Evolutionary conservation across 2,797 vertebrate species (phyloP).

Genomic region (Gallinago solitaria): DNA sequence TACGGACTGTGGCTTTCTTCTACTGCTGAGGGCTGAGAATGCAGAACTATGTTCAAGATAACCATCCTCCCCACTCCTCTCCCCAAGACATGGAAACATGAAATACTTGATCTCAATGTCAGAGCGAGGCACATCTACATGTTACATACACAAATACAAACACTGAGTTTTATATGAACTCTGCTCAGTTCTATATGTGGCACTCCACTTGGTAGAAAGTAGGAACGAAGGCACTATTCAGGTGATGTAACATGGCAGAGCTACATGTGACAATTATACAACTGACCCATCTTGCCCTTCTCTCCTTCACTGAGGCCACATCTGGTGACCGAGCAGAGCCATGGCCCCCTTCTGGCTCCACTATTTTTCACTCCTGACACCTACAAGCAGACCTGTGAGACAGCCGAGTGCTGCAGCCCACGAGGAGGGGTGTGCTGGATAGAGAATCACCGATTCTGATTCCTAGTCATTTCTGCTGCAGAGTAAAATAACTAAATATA

Average conservation of each 20-base stretch:
- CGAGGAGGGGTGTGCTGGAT: rapidly evolving
- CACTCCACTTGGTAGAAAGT: not conserved
- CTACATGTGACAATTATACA: not conserved
- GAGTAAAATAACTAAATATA: not conserved
- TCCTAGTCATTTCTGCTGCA: not conserved
- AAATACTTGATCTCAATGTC: not conserved
- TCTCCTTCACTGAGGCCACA: rapidly evolving
- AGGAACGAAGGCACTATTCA: not conserved
- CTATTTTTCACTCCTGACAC: rapidly evolving
- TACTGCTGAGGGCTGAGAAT: not conserved
- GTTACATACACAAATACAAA: not conserved
- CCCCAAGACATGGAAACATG: not conserved
- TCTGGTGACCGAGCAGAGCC: not conserved
- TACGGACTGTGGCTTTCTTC: not conserved
- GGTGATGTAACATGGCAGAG: not conserved
- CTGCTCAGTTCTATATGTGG: rapidly evolving
- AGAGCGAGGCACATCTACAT: not conserved
- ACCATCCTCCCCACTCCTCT: not conserved
- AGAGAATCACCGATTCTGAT: rapidly evolving
- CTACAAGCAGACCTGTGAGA: rapidly evolving
- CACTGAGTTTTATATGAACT: not conserved
- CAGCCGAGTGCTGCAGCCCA: not conserved
- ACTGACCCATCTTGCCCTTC: rapidly evolving
- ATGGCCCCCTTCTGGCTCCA: too few relatives aligned
- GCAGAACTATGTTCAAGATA: not conserved